Conservation (phyloP, 2,113 vertebrate species). For the Rhineura floridana region DNA sequence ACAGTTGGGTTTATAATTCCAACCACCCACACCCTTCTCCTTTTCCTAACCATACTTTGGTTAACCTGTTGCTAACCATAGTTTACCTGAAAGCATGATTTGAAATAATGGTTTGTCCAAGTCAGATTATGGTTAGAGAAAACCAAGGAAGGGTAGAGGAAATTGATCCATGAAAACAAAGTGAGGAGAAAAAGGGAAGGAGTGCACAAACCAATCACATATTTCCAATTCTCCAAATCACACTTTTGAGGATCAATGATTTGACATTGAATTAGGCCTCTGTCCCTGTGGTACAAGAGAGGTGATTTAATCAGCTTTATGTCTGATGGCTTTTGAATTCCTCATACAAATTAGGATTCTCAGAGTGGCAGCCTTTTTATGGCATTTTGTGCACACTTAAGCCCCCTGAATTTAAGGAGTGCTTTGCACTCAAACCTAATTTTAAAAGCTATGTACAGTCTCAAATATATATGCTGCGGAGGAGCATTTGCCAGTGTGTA, state of each 20-base stretch:
- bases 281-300: neutral
- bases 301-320: neutral
- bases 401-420: no score
- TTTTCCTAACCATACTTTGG: neutral
- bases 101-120: neutral
- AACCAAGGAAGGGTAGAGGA: neutral
- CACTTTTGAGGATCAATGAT: neutral
- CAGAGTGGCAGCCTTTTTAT: no score
- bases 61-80: neutral
- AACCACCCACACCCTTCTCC: neutral
- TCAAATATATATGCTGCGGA: no score
- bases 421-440: no score
- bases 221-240: neutral
- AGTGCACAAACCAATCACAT: neutral
- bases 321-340: neutral
- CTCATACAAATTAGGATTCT: neutral
- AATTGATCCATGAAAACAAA: neutral
- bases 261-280: neutral
- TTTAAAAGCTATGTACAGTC: no score
- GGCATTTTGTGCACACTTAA: neutral
- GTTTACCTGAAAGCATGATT: no score
- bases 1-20: no score
- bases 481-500: no score
- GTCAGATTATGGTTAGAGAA: neutral
- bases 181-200: neutral